These are phyloP conservation scores for Stenodera caucasica DNA, from an alignment of 2,888 invertebrate species.

Conservation along the genomic window DNA sequence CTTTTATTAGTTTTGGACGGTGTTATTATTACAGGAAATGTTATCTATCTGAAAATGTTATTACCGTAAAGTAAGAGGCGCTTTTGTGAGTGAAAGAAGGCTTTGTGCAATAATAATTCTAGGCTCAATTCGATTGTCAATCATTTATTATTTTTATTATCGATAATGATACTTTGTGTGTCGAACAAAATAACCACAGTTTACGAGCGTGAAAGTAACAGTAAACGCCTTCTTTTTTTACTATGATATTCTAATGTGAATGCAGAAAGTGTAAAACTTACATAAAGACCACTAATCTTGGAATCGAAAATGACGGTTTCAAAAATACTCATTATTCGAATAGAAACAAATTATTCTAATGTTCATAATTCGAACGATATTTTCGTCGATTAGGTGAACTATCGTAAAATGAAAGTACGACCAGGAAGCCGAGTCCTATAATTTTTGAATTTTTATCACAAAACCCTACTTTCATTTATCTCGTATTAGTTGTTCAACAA, in stretches of 20 bases:
- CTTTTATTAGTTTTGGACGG: neutral
- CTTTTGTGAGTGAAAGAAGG: neutral
- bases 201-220: conserved; percentile 5
- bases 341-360: neutral
- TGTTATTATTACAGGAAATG: neutral
- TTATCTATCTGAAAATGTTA: neutral
- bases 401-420: neutral
- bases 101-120: neutral
- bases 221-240: neutral
- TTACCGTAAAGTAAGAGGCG: neutral
- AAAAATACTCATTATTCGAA: no score
- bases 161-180: no score
- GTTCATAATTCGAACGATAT: neutral
- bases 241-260: neutral
- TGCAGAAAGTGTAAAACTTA: conserved; percentile 7
- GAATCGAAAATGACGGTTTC: no score
- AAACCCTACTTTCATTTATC: neutral
- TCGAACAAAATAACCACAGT: neutral
- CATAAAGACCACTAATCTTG: neutral
- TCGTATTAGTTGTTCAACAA: neutral
- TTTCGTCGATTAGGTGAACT: neutral
- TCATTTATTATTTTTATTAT: neutral
- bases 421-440: neutral
- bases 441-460: neutral
- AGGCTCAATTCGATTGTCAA: neutral